Percentiles rank a stretch among this genome's conserved stretches.
Evolutionary conservation across 2,888 invertebrate genomes (phyloP).

Genomic region (Drosophila algonquin): DNA sequence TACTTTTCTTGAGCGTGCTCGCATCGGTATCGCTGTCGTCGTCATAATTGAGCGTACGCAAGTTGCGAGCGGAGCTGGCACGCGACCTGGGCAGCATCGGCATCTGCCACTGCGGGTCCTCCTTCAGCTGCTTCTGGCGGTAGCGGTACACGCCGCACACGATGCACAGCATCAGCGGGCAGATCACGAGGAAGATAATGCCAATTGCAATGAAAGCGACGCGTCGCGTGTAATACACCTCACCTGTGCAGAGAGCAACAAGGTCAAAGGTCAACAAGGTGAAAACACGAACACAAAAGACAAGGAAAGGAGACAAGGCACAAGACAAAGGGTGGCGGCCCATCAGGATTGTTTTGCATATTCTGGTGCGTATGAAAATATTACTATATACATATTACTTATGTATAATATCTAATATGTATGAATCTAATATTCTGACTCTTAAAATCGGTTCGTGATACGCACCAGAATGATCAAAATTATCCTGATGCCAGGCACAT

Average conservation of each 20-base stretch:
- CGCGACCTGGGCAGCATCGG: slow-evolving; percentile 86
- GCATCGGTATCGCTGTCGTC: slow-evolving; percentile 86
- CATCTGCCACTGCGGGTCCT: slow-evolving; percentile 86
- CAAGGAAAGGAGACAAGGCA: neutral
- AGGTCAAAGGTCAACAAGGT: neutral
- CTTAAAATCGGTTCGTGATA: neutral
- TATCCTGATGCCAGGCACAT: neutral
- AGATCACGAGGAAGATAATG: slow-evolving; percentile 89
- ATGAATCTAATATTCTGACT: no score
- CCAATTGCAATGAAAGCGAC: slow-evolving; percentile 90
- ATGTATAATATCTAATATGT: no score
- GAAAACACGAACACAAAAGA: neutral
- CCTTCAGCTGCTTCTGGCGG: slow-evolving; percentile 86
- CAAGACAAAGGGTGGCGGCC: neutral
- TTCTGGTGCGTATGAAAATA: neutral
- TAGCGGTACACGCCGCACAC: slow-evolving; percentile 87
- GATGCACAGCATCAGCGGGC: slow-evolving; percentile 87
- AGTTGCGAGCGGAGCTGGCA: slow-evolving; percentile 86
- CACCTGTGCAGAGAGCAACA: slow-evolving; percentile 84
- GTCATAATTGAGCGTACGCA: slow-evolving; percentile 82
- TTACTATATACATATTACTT: neutral
- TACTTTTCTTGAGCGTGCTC: slow-evolving; percentile 87
- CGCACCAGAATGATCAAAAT: neutral
- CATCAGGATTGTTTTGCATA: neutral
- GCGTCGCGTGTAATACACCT: slow-evolving; percentile 89